phyloP scores from a whole-genome alignment of 2,113 vertebrate genomes.

The Phylloscopus trochilus region DNA sequence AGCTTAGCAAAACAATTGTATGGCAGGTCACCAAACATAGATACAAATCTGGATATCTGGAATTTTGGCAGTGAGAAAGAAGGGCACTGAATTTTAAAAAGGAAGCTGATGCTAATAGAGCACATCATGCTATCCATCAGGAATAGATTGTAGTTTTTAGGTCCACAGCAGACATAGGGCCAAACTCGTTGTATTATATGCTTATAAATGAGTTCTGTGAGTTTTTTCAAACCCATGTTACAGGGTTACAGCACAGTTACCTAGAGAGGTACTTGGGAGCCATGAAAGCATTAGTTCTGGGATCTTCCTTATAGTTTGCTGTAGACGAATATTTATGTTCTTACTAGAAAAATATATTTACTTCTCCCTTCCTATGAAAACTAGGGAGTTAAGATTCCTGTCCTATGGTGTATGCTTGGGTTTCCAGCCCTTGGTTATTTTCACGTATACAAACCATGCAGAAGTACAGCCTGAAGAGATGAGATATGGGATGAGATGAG shows the following conservation, averaged over 20 bases:
- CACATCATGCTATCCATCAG: background rate
- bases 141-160: background rate
- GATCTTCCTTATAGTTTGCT: background rate
- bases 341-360: background rate
- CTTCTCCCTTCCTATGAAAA: background rate
- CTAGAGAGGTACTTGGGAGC: background rate
- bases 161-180: background rate
- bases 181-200: background rate
- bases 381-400: background rate
- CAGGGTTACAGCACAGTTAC: background rate
- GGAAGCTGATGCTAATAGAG: background rate
- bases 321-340: background rate
- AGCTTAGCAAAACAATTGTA: background rate
- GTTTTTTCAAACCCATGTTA: background rate
- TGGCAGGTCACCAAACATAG: background rate
- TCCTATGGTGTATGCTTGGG: fast-evolving
- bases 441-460: background rate
- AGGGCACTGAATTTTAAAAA: background rate
- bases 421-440: background rate
- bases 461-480: background rate
- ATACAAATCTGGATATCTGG: background rate
- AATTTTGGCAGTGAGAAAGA: background rate
- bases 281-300: background rate
- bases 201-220: background rate
- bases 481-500: too few species aligned